Evolutionary conservation across 2,888 invertebrate genomes (phyloP).

Genomic region (Dynastes grantii): DNA sequence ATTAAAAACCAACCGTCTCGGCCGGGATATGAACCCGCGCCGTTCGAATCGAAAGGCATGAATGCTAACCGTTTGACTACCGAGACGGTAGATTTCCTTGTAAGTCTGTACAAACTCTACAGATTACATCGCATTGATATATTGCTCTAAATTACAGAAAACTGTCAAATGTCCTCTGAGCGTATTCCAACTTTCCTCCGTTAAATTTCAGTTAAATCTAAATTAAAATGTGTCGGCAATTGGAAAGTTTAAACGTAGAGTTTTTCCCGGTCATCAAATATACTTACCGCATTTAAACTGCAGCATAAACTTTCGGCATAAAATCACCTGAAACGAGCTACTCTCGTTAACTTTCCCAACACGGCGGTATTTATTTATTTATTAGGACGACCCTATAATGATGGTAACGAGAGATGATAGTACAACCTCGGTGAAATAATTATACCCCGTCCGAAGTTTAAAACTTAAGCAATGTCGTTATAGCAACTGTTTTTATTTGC

Average conservation of each 20-base stretch:
- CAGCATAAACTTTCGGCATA: slow-evolving; percentile 10
- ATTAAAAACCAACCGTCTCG: too few species aligned
- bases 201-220: slow-evolving; percentile 3
- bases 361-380: slow-evolving; percentile 27
- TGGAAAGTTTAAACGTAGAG: slow-evolving; percentile 25
- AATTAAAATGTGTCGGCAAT: slow-evolving; percentile 10
- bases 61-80: too few species aligned
- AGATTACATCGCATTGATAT: too few species aligned
- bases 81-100: too few species aligned
- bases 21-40: too few species aligned
- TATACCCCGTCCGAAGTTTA: background rate
- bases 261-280: slow-evolving; percentile 21
- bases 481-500: slow-evolving; percentile 20
- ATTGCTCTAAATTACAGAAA: too few species aligned
- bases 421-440: background rate
- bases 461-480: slow-evolving; percentile 3
- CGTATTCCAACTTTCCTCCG: background rate
- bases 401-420: background rate
- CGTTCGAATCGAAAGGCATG: too few species aligned
- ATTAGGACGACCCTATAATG: background rate
- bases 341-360: slow-evolving; percentile 2
- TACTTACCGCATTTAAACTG: slow-evolving; percentile 15
- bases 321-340: slow-evolving; percentile 15
- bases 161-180: too few species aligned
- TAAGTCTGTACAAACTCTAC: too few species aligned